Percentiles rank a stretch among this genome's conserved stretches.
phyloP scores from a whole-genome alignment of 2,888 invertebrate genomes.

The Pyralis farinalis region DNA sequence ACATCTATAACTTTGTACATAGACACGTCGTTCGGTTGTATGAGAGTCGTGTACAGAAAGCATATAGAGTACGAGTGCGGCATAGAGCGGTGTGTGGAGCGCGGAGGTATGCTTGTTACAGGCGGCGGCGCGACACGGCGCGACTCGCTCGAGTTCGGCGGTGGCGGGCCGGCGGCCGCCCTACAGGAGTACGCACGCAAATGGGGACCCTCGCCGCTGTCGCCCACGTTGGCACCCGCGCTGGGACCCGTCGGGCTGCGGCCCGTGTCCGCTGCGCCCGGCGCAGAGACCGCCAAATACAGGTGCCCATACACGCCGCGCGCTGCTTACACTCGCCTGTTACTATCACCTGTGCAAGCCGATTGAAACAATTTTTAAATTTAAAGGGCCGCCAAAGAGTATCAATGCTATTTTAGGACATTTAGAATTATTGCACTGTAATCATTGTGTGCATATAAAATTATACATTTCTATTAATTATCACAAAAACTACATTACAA shows the following conservation, averaged over 20 bases:
- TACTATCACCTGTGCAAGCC: too few relatives aligned
- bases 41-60: slow-evolving; percentile 24
- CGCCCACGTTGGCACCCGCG: slow-evolving; percentile 86
- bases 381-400: too few relatives aligned
- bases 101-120: slow-evolving; percentile 54
- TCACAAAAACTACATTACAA: too few relatives aligned
- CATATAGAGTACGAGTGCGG: slow-evolving; percentile 21
- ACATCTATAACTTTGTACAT: slow-evolving; percentile 28
- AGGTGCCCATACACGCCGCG: slow-evolving; percentile 60
- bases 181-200: slow-evolving; percentile 79
- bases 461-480: too few relatives aligned
- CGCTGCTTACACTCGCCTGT: slow-evolving; percentile 2
- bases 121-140: slow-evolving; percentile 62
- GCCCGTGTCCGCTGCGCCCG: slow-evolving; percentile 87
- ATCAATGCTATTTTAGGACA: too few relatives aligned
- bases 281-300: slow-evolving; percentile 91
- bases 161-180: slow-evolving; percentile 57
- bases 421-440: too few relatives aligned
- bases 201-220: slow-evolving; percentile 81
- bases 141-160: slow-evolving; percentile 81
- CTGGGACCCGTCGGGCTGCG: slow-evolving; percentile 85
- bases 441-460: too few relatives aligned
- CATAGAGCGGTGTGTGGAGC: slow-evolving; percentile 33
- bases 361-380: too few relatives aligned
- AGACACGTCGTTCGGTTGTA: slow-evolving; percentile 14